phyloP scores from a whole-genome alignment of 2,797 vertebrate species.

The Chloroceryle inda region DNA sequence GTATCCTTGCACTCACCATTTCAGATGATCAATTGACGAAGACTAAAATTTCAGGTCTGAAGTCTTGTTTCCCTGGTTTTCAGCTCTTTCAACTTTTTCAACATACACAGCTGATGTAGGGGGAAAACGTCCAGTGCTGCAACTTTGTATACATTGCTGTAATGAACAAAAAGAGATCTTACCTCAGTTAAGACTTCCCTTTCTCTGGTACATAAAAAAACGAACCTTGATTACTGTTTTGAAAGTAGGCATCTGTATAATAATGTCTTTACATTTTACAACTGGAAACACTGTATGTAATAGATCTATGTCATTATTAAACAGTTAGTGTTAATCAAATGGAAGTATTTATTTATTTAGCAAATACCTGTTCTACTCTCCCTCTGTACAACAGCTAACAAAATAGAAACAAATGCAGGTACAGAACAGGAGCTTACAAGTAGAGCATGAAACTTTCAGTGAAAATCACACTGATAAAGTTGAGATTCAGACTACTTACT shows the following conservation, averaged over 20 bases:
- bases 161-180: neutral
- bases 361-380: neutral
- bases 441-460: neutral
- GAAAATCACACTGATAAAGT: neutral
- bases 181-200: neutral
- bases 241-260: neutral
- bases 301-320: neutral
- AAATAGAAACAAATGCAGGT: neutral
- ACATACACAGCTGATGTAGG: fast-evolving
- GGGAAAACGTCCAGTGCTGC: neutral
- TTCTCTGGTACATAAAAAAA: neutral
- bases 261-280: neutral
- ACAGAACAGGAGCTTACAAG: neutral
- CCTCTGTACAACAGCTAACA: neutral
- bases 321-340: neutral
- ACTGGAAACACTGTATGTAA: neutral
- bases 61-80: neutral
- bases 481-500: neutral
- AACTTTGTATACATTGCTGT: neutral
- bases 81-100: neutral
- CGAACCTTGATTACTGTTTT: neutral
- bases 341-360: neutral
- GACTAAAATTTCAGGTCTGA: neutral
- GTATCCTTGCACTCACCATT: neutral
- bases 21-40: fast-evolving